Evolutionary conservation across 35 echinoderm and acorn worm species (phyloP).

Genomic region (Patiria miniata): DNA sequence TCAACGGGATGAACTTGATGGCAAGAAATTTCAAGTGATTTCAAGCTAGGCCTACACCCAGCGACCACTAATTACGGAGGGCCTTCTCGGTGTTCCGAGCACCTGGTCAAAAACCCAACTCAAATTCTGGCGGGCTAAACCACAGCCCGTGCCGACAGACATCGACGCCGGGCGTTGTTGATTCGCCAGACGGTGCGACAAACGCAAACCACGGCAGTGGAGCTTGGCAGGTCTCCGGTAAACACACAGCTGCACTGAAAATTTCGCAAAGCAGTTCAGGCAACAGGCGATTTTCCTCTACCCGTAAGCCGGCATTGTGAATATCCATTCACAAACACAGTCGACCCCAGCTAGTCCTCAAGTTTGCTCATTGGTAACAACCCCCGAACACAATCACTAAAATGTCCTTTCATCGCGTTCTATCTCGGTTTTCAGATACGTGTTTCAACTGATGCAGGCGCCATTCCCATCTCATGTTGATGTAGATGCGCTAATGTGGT

Average conservation of each 20-base stretch:
- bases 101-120: conserved; percentile 8
- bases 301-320: conserved; percentile 21
- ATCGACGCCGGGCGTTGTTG: background rate
- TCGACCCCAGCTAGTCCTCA: background rate
- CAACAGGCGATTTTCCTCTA: background rate
- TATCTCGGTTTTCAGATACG: no score
- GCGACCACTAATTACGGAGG: background rate
- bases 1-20: background rate
- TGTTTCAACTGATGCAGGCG: no score
- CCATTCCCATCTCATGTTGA: no score
- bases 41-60: background rate
- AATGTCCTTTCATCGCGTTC: no score
- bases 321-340: background rate
- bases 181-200: background rate
- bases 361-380: background rate
- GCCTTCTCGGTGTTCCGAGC: background rate
- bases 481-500: no score
- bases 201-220: background rate
- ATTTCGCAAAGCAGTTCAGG: background rate
- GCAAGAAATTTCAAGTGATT: conserved; percentile 23
- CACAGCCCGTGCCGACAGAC: background rate
- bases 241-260: conserved; percentile 22
- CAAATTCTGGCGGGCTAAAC: conserved; percentile 15
- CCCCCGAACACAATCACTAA: no score
- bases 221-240: background rate